Base-by-base conservation (phyloP, 2,113 vertebrate species). In the Calyptommatus sinebrachiatus region DNA sequence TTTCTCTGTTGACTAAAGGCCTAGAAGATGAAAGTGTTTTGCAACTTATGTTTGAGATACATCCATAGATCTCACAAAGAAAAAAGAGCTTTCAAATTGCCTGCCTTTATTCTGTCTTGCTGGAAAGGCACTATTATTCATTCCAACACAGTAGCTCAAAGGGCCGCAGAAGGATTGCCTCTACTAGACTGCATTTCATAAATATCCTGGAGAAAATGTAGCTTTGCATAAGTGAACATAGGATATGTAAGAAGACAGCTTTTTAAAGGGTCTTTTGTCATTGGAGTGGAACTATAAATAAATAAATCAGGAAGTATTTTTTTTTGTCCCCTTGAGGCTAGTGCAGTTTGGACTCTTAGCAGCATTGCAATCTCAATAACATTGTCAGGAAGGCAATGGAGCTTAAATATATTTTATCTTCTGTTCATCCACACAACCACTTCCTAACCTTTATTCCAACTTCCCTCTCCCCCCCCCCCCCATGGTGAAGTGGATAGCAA, bases 51-150 rank as follows among this genome's bases (percentile, higher is more conserved):
- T 45, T 26, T 67, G 20, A 60, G 60, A 71, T 22, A 2, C 2
- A 3, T 11, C 67, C 77, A 75, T 79, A 85, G 77, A 81, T 68
- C 82, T 82, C 46, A 62, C 16, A 72, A 24, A 53, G 35, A 71
- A 73, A 84, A 71, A 77, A 14, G 48, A 57, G 20, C 10, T 86
- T 75, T 77, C 71, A 79, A 69, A 83, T 53, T 5, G 24, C 8
- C 69, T 81, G 81, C 41, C 63, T 79, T 73, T 62, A 86, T 77
- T 66, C 73, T 60, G 11, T 29, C 72, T 61, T 10, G 80, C 46
- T 78, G 22, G 24, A 57, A 57, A 72, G 41, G 3, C 11, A 62
- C 18, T 24, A 73, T 71, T 82, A 76, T 31, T 80, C 78, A 57
- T 8, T 63, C 26, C 5, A 11, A 7, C 57, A 14, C 21, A 18